phyloP scores from a whole-genome alignment of 2,888 invertebrate species.

The Mesorhabditis sp. region DNA sequence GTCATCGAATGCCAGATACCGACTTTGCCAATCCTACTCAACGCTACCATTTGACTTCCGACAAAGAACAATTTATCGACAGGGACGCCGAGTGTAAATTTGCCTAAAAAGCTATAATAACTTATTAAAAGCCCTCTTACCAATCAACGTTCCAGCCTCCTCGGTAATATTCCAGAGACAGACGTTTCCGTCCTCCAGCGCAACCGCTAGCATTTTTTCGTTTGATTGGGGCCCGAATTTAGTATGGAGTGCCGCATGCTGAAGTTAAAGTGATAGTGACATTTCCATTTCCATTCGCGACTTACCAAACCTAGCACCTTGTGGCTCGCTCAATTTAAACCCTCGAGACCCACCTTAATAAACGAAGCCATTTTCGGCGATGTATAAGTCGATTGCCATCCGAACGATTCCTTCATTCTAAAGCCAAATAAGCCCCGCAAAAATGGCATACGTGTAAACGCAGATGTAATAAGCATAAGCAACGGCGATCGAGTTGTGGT shows the following conservation, averaged over 20 bases:
- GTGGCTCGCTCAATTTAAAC: not conserved
- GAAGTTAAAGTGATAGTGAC: not conserved
- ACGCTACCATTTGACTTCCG: slow-evolving; percentile 91
- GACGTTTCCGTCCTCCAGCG: slow-evolving; percentile 39
- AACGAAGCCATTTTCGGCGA: slow-evolving; percentile 83
- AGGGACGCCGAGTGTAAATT: slow-evolving; percentile 66
- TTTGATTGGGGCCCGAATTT: slow-evolving; percentile 50
- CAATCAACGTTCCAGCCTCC: slow-evolving; percentile 62
- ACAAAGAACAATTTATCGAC: slow-evolving; percentile 95
- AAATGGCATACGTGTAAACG: slow-evolving; percentile 74
- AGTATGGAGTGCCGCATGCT: slow-evolving; percentile 79
- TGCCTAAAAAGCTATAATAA: slow-evolving; percentile 26
- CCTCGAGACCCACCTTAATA: slow-evolving; percentile 69
- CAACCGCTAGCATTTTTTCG: slow-evolving; percentile 51
- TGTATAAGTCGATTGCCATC: slow-evolving; percentile 91
- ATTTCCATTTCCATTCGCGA: not conserved
- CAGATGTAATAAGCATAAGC: slow-evolving; percentile 92
- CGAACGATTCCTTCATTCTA: slow-evolving; percentile 87
- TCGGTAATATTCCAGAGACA: slow-evolving; percentile 66
- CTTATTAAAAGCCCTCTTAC: not conserved
- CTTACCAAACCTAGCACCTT: not conserved
- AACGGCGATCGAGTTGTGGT: slow-evolving; percentile 95
- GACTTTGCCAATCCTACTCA: slow-evolving; percentile 85
- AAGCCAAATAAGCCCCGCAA: slow-evolving; percentile 16
- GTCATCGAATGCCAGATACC: slow-evolving; percentile 99